A percentile compares a stretch with the other conserved stretches of the same genome.
These are phyloP conservation scores for Semibalanus balanoides DNA, from an alignment of 1,140 invertebrate species.

Conservation along the genomic window DNA sequence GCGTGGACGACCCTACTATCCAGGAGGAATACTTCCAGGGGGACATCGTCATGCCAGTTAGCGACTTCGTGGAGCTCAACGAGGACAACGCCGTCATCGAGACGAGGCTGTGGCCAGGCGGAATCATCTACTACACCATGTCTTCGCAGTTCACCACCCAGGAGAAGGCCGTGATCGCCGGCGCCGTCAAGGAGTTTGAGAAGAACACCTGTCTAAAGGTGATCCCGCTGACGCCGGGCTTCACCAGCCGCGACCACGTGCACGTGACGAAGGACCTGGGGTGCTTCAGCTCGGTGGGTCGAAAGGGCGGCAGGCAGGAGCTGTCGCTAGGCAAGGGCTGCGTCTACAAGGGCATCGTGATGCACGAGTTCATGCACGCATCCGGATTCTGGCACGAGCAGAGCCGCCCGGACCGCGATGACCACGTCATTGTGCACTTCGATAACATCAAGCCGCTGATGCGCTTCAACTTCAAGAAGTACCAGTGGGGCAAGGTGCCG, in stretches of 20 bases:
- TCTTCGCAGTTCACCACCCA: no score
- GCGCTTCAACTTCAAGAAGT: constrained; percentile 32
- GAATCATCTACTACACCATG: no score
- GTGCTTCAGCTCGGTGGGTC: constrained; percentile 41
- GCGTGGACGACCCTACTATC: no score
- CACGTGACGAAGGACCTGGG: constrained; percentile 22
- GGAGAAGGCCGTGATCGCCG: constrained; percentile 13
- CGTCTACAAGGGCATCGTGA: constrained; percentile 37
- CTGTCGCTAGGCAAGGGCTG: constrained; percentile 48
- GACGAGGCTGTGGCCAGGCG: no score
- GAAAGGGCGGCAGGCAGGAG: constrained; percentile 32
- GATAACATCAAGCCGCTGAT: constrained; percentile 44
- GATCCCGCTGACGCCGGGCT: constrained; percentile 14
- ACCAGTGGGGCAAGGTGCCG: constrained; percentile 26
- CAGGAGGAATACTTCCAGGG: no score
- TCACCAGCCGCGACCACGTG: constrained; percentile 20
- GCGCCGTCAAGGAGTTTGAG: constrained; percentile 22
- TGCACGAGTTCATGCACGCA: constrained; percentile 33
- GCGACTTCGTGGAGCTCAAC: no score
- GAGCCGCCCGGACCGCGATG: constrained; percentile 23
- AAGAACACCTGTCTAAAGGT: constrained; percentile 25
- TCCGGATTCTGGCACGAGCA: constrained; percentile 29
- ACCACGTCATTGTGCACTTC: constrained; percentile 40
- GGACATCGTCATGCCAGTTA: no score
- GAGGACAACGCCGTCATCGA: no score